Evolutionary conservation across 1,140 invertebrate species (phyloP).

Genomic region (Lepidurus couesii): DNA sequence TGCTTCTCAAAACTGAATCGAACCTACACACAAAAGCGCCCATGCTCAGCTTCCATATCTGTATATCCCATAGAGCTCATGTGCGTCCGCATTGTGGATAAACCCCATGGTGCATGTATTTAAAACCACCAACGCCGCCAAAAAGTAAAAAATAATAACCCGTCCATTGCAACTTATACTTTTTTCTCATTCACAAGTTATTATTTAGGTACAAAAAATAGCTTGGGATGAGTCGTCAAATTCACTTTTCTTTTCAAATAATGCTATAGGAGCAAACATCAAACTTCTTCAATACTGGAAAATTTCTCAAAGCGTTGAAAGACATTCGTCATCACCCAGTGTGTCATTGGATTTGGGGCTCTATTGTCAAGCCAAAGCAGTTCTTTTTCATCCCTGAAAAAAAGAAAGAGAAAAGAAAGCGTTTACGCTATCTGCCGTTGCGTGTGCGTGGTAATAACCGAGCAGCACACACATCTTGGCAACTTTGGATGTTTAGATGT

Average conservation of each 20-base stretch:
- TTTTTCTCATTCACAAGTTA: background rate
- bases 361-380: background rate
- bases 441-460: background rate
- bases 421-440: background rate
- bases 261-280: background rate
- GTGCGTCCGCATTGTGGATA: no score
- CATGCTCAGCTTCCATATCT: background rate
- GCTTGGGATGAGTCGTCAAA: background rate
- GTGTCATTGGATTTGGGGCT: background rate
- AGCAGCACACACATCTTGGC: slow-evolving; percentile 12
- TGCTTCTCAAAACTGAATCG: background rate
- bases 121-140: no score
- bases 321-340: background rate
- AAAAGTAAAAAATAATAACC: no score
- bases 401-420: background rate
- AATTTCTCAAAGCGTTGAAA: background rate
- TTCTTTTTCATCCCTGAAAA: background rate
- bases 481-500: background rate
- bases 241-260: background rate
- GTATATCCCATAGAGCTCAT: no score
- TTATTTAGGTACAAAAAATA: background rate
- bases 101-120: no score
- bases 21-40: background rate
- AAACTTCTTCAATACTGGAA: background rate
- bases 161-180: background rate